Evolutionary conservation across 2,888 invertebrate genomes (phyloP), one percentile per base, ranked within the genome.

Genomic region (Ommatoiulus sabulosus): DNA sequence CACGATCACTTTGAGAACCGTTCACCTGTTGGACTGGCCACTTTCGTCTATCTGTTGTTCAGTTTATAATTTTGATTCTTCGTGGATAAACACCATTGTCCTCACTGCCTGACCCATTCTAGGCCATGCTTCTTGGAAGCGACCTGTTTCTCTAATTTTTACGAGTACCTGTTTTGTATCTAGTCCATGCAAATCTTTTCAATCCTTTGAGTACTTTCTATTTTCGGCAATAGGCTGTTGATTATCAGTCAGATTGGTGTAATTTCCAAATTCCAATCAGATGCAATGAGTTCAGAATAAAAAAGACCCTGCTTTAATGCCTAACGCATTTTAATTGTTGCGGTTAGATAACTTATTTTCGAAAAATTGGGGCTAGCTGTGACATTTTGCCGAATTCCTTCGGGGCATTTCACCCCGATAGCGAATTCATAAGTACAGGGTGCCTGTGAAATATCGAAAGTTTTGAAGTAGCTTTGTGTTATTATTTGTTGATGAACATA

Each of bases 101-200:
- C 72, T 24, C 72, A 24, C 72, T 72, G 72, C 72, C n/a, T 72
- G 72, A 72, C 72, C 72, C 72, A 72, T 24, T 72, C 72, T 24
- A 72, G 24, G 72, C 72, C 5, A n/a, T 24, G 24, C 72, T 72
- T 72, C 72, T 72, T 8, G 72, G 72, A 24, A 10, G 72, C 24
- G 72, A 72, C 72, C 72, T 72, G 72, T 3, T 72, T 72, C 72
- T 72, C 72, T 72, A n/a, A 57, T 57, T 57, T 57, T 57, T 4
- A 57, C 52, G 7, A 24, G 72, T 72, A 72, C 72, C 72, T 72
- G 72, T 72, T 72, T 72, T 10, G 72, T 72, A 24, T 72, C 72
- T 72, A 72, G 72, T 72, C 72, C 72, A 72, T 72, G 72, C 72
- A 72, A 72, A 72, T 72, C 72, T 24, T 24, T 24, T 24, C 0